Evolutionary conservation across 1,140 invertebrate species (phyloP).

Genomic region (Cyclina sinensis): DNA sequence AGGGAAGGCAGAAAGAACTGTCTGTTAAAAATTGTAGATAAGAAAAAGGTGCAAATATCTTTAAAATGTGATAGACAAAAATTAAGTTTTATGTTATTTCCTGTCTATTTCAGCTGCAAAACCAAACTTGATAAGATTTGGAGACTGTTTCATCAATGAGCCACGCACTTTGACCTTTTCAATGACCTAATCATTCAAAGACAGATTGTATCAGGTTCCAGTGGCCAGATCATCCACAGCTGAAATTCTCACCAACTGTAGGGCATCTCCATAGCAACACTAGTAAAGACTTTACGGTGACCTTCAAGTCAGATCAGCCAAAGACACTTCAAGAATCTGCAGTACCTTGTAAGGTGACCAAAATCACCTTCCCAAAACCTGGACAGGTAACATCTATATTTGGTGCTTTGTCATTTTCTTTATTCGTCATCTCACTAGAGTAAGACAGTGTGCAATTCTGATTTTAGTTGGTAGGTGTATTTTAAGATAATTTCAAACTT

Average conservation of each 20-base stretch:
- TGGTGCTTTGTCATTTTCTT: no score
- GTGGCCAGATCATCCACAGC: slow-evolving; percentile 83
- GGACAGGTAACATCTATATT: slow-evolving; percentile 71
- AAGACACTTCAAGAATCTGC: slow-evolving; percentile 77
- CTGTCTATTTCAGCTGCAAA: slow-evolving; percentile 83
- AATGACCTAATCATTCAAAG: slow-evolving; percentile 86
- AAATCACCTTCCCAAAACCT: slow-evolving; percentile 85
- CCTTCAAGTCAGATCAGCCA: slow-evolving; percentile 83
- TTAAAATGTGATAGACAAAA: no score
- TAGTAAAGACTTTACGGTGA: slow-evolving; percentile 85
- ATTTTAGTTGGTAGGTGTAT: no score
- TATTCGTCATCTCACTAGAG: no score
- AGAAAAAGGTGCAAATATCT: no score
- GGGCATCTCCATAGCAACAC: slow-evolving; percentile 84
- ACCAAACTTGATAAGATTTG: slow-evolving; percentile 85
- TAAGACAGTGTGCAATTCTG: no score
- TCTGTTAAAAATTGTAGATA: no score
- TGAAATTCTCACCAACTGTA: slow-evolving; percentile 84
- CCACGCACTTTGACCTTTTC: slow-evolving; percentile 82
- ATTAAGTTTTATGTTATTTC: neutral
- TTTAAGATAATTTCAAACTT: no score
- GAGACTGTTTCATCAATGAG: slow-evolving; percentile 85
- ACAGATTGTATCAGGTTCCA: slow-evolving; percentile 83
- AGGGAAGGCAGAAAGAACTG: no score
- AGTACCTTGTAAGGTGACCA: slow-evolving; percentile 82